phyloP scores from a whole-genome alignment of 2,113 vertebrate genomes.

The Nycticorax nycticorax region DNA sequence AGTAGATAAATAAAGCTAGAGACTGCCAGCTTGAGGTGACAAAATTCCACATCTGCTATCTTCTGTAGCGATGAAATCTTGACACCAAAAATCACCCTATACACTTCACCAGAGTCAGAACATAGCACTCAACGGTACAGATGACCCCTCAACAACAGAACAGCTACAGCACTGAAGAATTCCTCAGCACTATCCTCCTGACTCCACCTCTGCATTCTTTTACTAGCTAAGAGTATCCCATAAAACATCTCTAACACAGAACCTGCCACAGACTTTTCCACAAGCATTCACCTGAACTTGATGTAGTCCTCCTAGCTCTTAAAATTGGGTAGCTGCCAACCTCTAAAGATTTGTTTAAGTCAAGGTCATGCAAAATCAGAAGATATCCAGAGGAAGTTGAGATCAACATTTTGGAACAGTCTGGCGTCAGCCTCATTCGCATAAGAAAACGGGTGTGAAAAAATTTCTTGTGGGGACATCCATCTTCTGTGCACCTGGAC shows the following conservation, averaged over 20 bases:
- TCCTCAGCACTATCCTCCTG: not conserved
- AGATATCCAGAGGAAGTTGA: constrained; percentile 98
- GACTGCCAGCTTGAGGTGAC: not conserved
- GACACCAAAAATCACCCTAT: not conserved
- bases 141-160: not conserved
- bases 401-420: constrained; percentile 99
- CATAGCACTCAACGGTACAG: not conserved
- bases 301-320: constrained; percentile 88
- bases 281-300: constrained; percentile 83
- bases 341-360: constrained; percentile 96
- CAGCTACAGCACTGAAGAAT: accelerated
- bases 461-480: constrained; percentile 98
- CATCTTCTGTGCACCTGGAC: constrained; percentile 93
- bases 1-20: not conserved
- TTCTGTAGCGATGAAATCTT: not conserved
- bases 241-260: not conserved
- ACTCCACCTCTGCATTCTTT: not conserved
- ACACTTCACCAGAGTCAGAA: not conserved
- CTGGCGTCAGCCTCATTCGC: constrained; percentile 96
- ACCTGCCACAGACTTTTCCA: not conserved
- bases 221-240: not conserved
- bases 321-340: constrained; percentile 96
- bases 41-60: not conserved
- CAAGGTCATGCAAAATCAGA: constrained; percentile 95
- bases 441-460: constrained; percentile 98